A percentile compares a stretch with the other conserved stretches of the same genome.
phyloP scores from a whole-genome alignment of 2,113 vertebrate species.

The Malurus melanocephalus region DNA sequence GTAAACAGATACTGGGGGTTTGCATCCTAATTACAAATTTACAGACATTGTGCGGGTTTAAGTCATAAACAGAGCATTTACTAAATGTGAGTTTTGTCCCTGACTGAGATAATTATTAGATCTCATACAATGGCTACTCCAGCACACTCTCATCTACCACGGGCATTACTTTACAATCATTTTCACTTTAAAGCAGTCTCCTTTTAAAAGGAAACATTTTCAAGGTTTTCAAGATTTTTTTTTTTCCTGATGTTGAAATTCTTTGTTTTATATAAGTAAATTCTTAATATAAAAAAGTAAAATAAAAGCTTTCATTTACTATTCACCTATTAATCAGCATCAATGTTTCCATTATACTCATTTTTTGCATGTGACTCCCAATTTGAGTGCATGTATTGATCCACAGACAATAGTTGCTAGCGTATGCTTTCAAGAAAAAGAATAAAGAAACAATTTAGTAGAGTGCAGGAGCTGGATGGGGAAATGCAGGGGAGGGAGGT shows the following conservation, averaged over 20 bases:
- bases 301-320: slow-evolving; percentile 23
- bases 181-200: background rate
- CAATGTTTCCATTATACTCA: background rate
- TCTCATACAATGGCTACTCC: background rate
- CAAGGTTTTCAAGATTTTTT: background rate
- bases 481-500: background rate
- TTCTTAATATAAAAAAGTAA: background rate
- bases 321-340: background rate
- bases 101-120: slow-evolving; percentile 6
- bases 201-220: slow-evolving; percentile 3
- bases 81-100: slow-evolving; percentile 51
- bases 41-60: slow-evolving; percentile 30
- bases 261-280: background rate
- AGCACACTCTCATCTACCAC: background rate
- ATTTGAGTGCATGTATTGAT: slow-evolving; percentile 27
- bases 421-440: slow-evolving; percentile 34
- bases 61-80: slow-evolving; percentile 52
- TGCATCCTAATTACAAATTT: slow-evolving; percentile 60
- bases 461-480: background rate
- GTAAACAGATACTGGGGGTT: slow-evolving; percentile 41
- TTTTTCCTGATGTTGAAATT: background rate
- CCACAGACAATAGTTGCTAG: background rate
- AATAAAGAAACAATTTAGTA: slow-evolving; percentile 37
- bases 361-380: background rate
- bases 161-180: background rate